A percentile compares a stretch with the other conserved stretches of the same genome.
phyloP scores from a whole-genome alignment of 2,888 invertebrate species.

The Aproaerema taeniolella region DNA sequence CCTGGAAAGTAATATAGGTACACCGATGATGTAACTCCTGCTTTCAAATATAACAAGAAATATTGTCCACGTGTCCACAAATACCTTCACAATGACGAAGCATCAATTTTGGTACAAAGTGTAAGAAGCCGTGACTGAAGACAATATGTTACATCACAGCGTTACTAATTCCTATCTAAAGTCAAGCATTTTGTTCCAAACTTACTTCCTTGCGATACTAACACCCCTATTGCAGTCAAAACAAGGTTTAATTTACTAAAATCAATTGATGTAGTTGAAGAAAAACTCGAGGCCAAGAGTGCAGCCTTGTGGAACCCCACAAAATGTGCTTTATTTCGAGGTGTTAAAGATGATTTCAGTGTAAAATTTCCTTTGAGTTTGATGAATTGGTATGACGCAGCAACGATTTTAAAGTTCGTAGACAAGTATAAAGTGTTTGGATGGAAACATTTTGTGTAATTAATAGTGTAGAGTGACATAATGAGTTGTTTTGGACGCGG shows the following conservation, averaged over 20 bases:
- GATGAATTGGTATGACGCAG: constrained; percentile 44
- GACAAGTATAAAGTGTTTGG: constrained; percentile 56
- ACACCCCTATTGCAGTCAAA: no score
- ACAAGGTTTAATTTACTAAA: no score
- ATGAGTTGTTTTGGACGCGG: constrained; percentile 40
- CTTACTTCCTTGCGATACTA: no score
- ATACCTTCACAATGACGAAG: constrained; percentile 1
- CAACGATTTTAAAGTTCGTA: constrained; percentile 49
- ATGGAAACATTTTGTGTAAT: constrained; percentile 36
- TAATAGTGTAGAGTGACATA: constrained; percentile 62
- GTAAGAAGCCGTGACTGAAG: constrained; percentile 24
- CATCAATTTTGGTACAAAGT: constrained; percentile 11
- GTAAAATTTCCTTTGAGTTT: no score
- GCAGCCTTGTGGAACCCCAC: background rate
- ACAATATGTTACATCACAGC: constrained; percentile 54
- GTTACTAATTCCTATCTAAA: constrained; percentile 53
- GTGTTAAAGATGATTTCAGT: no score
- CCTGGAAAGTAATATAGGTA: no score
- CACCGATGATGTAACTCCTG: no score
- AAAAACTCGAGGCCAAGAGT: constrained; percentile 1
- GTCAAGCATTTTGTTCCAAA: constrained; percentile 56
- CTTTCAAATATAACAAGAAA: constrained; percentile 1
- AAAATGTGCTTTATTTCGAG: no score
- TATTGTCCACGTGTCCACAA: background rate
- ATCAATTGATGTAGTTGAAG: no score